A percentile compares a stretch with the other conserved stretches of the same genome.
phyloP scores from a whole-genome alignment of 2,888 invertebrate genomes.

The Callyntrura sp. region DNA sequence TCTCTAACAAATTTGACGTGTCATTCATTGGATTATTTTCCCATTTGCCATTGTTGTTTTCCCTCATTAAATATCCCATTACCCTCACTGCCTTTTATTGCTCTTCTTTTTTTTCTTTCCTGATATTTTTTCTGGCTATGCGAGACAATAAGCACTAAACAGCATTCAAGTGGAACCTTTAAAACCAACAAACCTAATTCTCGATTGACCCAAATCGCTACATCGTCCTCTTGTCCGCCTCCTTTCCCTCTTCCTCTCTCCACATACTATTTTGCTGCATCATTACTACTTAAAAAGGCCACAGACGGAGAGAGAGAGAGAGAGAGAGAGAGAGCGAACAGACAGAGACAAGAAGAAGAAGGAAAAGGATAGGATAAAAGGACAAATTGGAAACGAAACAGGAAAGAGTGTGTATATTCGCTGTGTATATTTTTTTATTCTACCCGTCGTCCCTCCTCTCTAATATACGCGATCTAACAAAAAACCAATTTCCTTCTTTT shows the following conservation, averaged over 20 bases:
- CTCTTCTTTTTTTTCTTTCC: neutral
- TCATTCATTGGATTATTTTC: slow-evolving; percentile 37
- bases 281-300: slow-evolving; percentile 18
- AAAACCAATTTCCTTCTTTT: slow-evolving; percentile 39
- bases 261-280: neutral
- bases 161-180: slow-evolving; percentile 19
- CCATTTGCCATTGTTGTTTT: slow-evolving; percentile 39
- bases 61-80: slow-evolving; percentile 55
- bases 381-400: slow-evolving; percentile 63
- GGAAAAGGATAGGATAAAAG: neutral
- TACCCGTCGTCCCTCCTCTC: neutral
- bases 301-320: neutral
- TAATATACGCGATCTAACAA: neutral
- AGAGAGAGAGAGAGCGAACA: neutral
- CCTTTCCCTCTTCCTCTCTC: neutral
- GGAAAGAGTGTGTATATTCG: slow-evolving; percentile 9
- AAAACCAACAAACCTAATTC: slow-evolving; percentile 53
- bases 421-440: slow-evolving; percentile 32
- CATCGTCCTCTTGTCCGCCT: slow-evolving; percentile 2
- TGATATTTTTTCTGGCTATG: neutral
- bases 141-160: neutral
- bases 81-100: slow-evolving; percentile 38
- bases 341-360: neutral
- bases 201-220: slow-evolving; percentile 61
- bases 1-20: slow-evolving; percentile 31